Base-by-base conservation (phyloP, 1,140 invertebrate species). In the Pseudomyrmex pallidus region DNA sequence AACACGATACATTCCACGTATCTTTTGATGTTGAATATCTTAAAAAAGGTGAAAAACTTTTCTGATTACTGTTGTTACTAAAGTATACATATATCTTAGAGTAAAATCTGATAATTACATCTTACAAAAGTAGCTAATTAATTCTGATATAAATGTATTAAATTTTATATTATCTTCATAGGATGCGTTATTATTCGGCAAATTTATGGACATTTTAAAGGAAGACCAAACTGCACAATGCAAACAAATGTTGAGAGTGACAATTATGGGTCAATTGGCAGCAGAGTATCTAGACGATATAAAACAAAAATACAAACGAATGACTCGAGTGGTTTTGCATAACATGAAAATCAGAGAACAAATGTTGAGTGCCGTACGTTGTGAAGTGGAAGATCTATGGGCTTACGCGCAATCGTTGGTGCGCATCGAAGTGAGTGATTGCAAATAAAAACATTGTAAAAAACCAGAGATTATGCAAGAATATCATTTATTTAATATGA, bases 271-370 rank as follows among this genome's bases (percentile, higher is more conserved):
- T 2, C 96, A 96, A 90, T 88, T 96, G 2, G 96, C 95, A 0
- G 93, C 95, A 74, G 95, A 96, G 88, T 95, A 96, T 89, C 90
- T 96, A 1, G 95, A 96, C 44, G 95, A 96, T 83, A 93, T 95
- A 52, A 95, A 95, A 74, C 92, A 94, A 44, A 95, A 95, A 80
- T 96, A 95, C 86, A 95, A 94, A 85, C 92, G 91, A 68, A 89
- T 96, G 68, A 94, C 95, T 67, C 90, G 93, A 25, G 92, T 95
- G 44, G 95, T 96, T 20, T 95, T 95, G 91, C 89, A 90, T 15
- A 96, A 96, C 80, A 96, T 96, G 95, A 95, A 95, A 83, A 94
- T 95, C 59, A 92, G 96, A 64, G 94, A 96, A 74, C 90, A 93
- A 46, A 95, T 94, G 10, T 90, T 96, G 22, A 94, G 95, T 74